Evolutionary conservation across 1,140 invertebrate genomes (phyloP), one percentile per base, ranked within the genome.

Genomic region (Capitella teleta): DNA sequence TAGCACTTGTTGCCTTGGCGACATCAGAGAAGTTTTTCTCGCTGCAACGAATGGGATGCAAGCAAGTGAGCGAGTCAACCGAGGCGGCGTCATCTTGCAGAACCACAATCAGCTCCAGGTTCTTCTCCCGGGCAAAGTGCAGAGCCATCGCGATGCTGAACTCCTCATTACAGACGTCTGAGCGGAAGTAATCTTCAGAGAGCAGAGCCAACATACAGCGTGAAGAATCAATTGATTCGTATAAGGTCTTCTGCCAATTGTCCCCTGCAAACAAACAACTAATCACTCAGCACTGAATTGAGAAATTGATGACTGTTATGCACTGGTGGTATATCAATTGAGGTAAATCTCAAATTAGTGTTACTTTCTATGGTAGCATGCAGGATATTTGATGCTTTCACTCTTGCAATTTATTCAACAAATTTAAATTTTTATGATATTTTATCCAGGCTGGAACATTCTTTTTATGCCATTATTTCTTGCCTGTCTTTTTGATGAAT

Each of bases 151-250:
- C 61, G 8, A 68, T 57, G 42, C 65, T 66, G 45, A 60, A 67
- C 51, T 70, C 68, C 47, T 70, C 68, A 21, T 52, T 49, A 57
- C 68, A 68, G 1, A 68, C 57, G 37, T 52, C 50, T 21, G 66
- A 68, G 2, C 55, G 37, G 0, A 68, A 19, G 46, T 70, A 70
- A 8, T 51, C 40, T 3, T 48, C 26, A 12, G 60, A 60, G 4
- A 70, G 8, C 0, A 70, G 40, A 14, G 61, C 56, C 5, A 72
- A 40, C 6, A 69, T 54, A 47, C 60, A 61, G 16, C 48, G 41
- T 14, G 60, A 51, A 21, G 48, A 51, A 44, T 64, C 64, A 25
- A 70, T 42, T 42, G 61, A 57, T 6, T 60, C 38, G 51, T 70
- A 70, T 25, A 70, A 47, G 5, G 59, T 55, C 42, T 67, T 52